Evolutionary conservation across 2,888 invertebrate genomes (phyloP), one percentile per base, ranked within the genome.

Genomic region (Meiosimyza platycephala): DNA sequence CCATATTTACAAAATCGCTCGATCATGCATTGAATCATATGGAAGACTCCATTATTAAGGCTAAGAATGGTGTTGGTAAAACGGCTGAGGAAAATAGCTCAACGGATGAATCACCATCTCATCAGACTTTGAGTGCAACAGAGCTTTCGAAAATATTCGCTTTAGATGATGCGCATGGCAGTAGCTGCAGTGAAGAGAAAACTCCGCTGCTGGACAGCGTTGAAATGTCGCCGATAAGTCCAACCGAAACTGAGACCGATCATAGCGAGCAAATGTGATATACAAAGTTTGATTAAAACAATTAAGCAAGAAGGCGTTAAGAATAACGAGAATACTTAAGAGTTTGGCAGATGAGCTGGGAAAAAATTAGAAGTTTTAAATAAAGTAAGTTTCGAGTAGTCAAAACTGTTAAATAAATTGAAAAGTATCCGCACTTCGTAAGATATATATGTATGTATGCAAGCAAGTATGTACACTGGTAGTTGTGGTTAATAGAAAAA

Each of bases 151-250:
- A 83, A 68, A 85, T 82, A 54, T 85, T 86, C 71, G 81, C 82
- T 70, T 80, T 83, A 79, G 84, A 86, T 72, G 82, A 82, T 77
- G 78, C 83, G 63, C 77, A 79, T 75, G 79, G 81, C 50, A 84
- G 85, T 78, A 81, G 83, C 74, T 84, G 85, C 78, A 85, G 83
- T 74, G 88, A 88, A 77, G 88, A 88, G 79, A 87, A 87, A 77
- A 87, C 86, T 12, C 88, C 88, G 57, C 80, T 88, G 51, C 82
- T 88, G 72, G 87, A 87, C 75, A 86, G 86, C 77, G 87, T 87
- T 74, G 87, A 87, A 79, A 86, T 87, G 85, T 87, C 87, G 50
- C 86, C 86, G 18, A 86, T 87, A 47, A 87, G 86, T 81, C 87
- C 87, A 79, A 85, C 85, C 62, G 85, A 85, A 76, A 81, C 85